Percentiles rank a stretch among this genome's conserved stretches.
These are phyloP conservation scores for Mermis nigrescens DNA, from an alignment of 2,888 invertebrate species.

Conservation along the genomic window DNA sequence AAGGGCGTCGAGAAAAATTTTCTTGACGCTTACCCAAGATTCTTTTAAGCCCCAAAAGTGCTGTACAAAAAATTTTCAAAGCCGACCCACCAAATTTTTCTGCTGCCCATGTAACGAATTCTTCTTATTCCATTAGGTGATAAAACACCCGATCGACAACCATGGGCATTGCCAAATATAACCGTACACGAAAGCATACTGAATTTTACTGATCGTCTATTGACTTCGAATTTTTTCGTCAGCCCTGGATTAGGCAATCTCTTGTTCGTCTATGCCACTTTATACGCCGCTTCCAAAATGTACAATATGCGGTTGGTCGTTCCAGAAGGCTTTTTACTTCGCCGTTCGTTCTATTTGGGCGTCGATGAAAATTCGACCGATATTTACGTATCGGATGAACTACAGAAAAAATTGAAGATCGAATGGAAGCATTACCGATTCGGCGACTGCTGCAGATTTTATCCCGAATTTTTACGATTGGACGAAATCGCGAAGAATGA, in stretches of 20 bases:
- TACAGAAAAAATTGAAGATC: background rate
- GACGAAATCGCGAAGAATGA: conserved; percentile 9
- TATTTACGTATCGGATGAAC: background rate
- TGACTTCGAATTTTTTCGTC: conserved; percentile 17
- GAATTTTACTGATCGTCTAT: too few species aligned
- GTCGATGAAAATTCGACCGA: background rate
- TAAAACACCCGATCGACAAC: too few species aligned
- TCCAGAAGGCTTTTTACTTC: conserved; percentile 16
- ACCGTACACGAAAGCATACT: too few species aligned
- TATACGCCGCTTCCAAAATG: conserved; percentile 18
- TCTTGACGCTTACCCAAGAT: too few species aligned
- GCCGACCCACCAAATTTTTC: too few species aligned
- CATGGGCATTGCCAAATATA: too few species aligned
- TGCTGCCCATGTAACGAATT: too few species aligned
- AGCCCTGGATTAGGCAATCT: conserved; percentile 26
- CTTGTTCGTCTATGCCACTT: conserved; percentile 27
- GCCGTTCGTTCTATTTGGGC: background rate
- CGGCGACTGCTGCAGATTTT: conserved; percentile 20
- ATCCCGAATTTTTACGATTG: too few species aligned
- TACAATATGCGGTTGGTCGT: conserved; percentile 20
- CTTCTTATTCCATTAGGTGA: too few species aligned
- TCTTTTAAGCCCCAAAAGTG: too few species aligned
- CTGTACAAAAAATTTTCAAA: too few species aligned
- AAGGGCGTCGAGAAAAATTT: too few species aligned
- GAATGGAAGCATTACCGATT: conserved; percentile 2